These are phyloP conservation scores for Lichenostomus cassidix DNA, from an alignment of 2,113 vertebrate genomes.

Conservation along the genomic window DNA sequence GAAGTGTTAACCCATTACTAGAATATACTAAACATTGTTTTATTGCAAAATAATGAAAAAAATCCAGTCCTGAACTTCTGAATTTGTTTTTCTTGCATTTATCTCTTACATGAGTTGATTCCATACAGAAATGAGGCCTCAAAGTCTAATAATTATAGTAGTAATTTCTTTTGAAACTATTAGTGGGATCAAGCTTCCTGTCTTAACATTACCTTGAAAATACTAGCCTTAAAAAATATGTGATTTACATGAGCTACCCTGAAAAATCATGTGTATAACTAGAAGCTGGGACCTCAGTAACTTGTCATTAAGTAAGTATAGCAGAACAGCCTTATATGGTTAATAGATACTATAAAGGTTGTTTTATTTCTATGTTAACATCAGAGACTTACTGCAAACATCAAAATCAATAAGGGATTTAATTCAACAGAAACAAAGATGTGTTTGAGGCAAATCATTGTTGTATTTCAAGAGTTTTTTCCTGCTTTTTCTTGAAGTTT, in stretches of 20 bases:
- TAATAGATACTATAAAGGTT: not conserved
- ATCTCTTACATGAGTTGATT: not conserved
- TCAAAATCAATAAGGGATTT: constrained; percentile 5
- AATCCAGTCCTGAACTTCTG: not conserved
- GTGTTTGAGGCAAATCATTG: not conserved
- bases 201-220: not conserved
- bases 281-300: not conserved
- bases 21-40: not conserved
- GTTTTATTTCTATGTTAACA: not conserved
- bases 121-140: not conserved
- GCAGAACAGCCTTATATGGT: not conserved
- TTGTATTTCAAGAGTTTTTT: not conserved
- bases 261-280: not conserved
- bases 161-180: not conserved
- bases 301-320: not conserved
- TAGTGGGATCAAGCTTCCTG: not conserved
- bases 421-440: not conserved
- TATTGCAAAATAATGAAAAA: constrained; percentile 9
- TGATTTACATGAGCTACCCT: not conserved
- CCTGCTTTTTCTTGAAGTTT: not conserved
- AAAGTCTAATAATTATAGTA: not conserved
- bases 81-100: not conserved
- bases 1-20: not conserved
- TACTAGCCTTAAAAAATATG: not conserved
- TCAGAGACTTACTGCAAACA: not conserved